These are phyloP conservation scores for Muscina levida DNA, from an alignment of 2,888 invertebrate species.

Conservation along the genomic window DNA sequence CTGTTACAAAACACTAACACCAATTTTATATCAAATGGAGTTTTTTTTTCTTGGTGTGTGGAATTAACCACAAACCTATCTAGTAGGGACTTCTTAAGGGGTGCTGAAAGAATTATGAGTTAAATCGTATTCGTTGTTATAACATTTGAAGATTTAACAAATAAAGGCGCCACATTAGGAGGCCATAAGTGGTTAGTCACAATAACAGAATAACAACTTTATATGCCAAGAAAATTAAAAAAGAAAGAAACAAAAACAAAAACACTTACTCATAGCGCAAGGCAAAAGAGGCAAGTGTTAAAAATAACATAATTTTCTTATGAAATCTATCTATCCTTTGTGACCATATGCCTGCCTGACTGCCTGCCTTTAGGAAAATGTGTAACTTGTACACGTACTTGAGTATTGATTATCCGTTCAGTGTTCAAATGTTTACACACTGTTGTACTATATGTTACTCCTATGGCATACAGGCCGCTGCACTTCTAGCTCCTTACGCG, in stretches of 20 bases:
- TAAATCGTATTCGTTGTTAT: neutral
- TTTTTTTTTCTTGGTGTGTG: too few species aligned
- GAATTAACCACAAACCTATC: too few species aligned
- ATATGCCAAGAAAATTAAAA: too few species aligned
- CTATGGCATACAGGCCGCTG: conserved; percentile 31
- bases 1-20: neutral
- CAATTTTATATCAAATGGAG: too few species aligned
- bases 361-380: conserved; percentile 29
- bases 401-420: neutral
- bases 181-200: conserved; percentile 47
- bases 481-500: conserved; percentile 59
- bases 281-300: conserved; percentile 22
- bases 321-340: neutral
- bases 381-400: conserved; percentile 35
- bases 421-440: neutral
- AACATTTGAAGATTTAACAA: conserved; percentile 43
- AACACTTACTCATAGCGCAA: neutral
- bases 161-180: conserved; percentile 61
- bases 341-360: conserved; percentile 48
- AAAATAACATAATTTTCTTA: conserved; percentile 31
- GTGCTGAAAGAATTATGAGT: conserved; percentile 59
- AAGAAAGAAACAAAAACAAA: conserved; percentile 2
- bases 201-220: too few species aligned
- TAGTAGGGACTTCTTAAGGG: conserved; percentile 41
- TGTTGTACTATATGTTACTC: neutral